Base-by-base conservation (phyloP, 2,797 vertebrate genomes). In the Steatocranus sp. region DNA sequence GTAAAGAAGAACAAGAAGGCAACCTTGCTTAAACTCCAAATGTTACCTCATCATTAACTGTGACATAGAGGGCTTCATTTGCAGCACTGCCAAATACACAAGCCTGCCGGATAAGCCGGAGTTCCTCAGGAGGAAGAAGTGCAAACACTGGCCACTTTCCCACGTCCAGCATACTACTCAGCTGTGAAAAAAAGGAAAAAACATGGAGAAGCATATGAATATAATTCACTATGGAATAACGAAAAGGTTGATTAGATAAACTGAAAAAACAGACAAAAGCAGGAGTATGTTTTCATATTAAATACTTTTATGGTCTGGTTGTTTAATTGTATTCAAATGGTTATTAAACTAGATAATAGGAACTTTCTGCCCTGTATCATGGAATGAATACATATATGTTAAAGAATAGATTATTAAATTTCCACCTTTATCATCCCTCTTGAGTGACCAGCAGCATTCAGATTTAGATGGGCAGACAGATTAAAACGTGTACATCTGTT, bases 101-200 rank as follows among this genome's bases (percentile, higher is more conserved):
- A 79, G 98, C 98, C 90, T 98, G 98, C 76, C 97, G 97, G 93
- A 99, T 97, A 89, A 97, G 96, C 82, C 96, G 96, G 53, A 99
- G 94, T 51, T 99, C 98, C 91, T 99, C 97, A 73, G 97, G 97
- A 86, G 98, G 97, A 90, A 98, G 97, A 77, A 99, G 97, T 49
- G 99, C 98, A 95, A 99, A 99, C 89, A 99, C 97, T 8, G 99
- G 98, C 98, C 98, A 99, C 94, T 99, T 99, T 85, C 98, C 98
- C 94, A 99, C 97, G 96, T 99, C 99, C 96, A 99, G 94, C 98
- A 99, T 99, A 90, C 96, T 99, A 96, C 81, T 91, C 81, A 81
- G 86, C 90, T 90, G 82, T 58, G 75, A 76, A 78, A 81, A 78
- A 80, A 70, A 3, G 25, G 30, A 84, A 34, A 86, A 82, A 78